phyloP scores from a whole-genome alignment of 2,888 invertebrate genomes.

The Cheilosia grossa region DNA sequence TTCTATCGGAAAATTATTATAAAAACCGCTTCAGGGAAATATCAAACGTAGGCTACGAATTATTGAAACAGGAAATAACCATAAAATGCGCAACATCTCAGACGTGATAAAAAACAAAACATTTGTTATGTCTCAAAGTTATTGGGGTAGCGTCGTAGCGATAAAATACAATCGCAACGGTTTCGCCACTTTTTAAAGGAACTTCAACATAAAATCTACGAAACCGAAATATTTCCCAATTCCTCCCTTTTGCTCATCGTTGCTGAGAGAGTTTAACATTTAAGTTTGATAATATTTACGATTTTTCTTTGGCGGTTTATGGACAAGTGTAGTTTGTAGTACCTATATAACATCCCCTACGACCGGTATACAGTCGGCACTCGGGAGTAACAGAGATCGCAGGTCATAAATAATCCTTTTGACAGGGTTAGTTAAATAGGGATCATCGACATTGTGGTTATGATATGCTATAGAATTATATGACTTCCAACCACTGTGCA shows the following conservation, averaged over 20 bases:
- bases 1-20: slow-evolving; percentile 4
- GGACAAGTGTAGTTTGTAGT: neutral
- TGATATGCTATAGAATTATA: too few relatives aligned
- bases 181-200: slow-evolving; percentile 48
- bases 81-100: slow-evolving; percentile 40
- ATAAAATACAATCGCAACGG: slow-evolving; percentile 45
- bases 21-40: neutral
- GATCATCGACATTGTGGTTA: too few relatives aligned
- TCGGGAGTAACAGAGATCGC: too few relatives aligned
- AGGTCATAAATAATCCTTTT: too few relatives aligned
- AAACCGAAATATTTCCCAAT: slow-evolving; percentile 30
- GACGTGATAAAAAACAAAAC: slow-evolving; percentile 46
- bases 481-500: too few relatives aligned
- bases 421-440: too few relatives aligned
- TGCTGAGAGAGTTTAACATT: slow-evolving; percentile 22
- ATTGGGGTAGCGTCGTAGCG: slow-evolving; percentile 5
- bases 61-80: slow-evolving; percentile 29
- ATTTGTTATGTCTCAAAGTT: slow-evolving; percentile 41
- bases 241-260: slow-evolving; percentile 5
- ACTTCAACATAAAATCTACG: slow-evolving; percentile 56
- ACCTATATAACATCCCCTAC: too few relatives aligned
- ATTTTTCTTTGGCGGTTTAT: slow-evolving; percentile 34
- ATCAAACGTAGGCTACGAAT: slow-evolving; percentile 4
- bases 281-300: slow-evolving; percentile 41
- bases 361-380: too few relatives aligned